Evolutionary conservation across 2,888 invertebrate species (phyloP).

Genomic region (Drosophila meridionalis): DNA sequence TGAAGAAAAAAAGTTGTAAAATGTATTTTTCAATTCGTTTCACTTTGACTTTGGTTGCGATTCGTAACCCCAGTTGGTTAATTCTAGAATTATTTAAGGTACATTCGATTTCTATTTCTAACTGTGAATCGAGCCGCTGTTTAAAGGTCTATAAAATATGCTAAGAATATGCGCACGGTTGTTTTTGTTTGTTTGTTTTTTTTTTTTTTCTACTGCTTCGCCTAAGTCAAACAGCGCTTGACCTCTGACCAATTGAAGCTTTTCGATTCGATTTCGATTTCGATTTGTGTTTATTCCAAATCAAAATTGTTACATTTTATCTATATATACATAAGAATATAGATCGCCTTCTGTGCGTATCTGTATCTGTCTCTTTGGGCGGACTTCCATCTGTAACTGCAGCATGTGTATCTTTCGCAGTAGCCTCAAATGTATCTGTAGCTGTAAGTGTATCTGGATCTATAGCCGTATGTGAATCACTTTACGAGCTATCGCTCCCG

Average conservation of each 20-base stretch:
- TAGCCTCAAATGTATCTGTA: slow-evolving; percentile 12
- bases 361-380: neutral
- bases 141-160: slow-evolving; percentile 61
- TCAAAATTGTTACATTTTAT: slow-evolving; percentile 24
- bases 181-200: neutral
- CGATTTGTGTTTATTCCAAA: neutral
- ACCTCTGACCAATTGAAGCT: slow-evolving; percentile 12
- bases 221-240: slow-evolving; percentile 10
- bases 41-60: neutral
- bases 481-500: slow-evolving; percentile 67
- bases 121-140: slow-evolving; percentile 32
- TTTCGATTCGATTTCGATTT: neutral
- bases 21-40: neutral
- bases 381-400: slow-evolving; percentile 33
- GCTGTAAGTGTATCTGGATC: slow-evolving; percentile 45
- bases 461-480: slow-evolving; percentile 68
- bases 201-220: slow-evolving; percentile 3
- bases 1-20: neutral
- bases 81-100: slow-evolving; percentile 1
- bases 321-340: neutral
- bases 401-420: neutral
- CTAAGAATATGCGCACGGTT: slow-evolving; percentile 51
- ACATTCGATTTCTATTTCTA: neutral
- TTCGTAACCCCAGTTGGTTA: slow-evolving; percentile 1
- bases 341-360: slow-evolving; percentile 11